phyloP scores from a whole-genome alignment of 2,113 vertebrate genomes.

The Zingel zingel region DNA sequence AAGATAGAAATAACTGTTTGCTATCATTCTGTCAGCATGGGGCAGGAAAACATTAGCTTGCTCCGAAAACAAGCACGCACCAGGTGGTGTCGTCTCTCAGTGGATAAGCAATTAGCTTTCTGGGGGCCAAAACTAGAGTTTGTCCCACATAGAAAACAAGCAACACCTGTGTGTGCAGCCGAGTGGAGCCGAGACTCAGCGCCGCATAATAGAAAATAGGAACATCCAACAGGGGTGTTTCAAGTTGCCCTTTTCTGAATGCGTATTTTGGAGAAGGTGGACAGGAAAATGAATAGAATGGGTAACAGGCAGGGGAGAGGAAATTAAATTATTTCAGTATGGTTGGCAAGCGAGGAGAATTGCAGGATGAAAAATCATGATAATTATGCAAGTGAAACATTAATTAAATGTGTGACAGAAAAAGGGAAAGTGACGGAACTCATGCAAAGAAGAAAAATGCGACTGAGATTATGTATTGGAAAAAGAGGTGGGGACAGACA shows the following conservation, averaged over 20 bases:
- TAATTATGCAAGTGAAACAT: conserved; percentile 45
- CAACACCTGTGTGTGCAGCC: conserved; percentile 68
- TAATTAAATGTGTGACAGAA: conserved; percentile 49
- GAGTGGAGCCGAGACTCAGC: conserved; percentile 40
- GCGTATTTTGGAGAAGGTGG: conserved; percentile 33
- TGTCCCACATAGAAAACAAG: conserved; percentile 62
- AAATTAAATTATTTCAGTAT: conserved; percentile 46
- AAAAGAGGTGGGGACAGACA: conserved; percentile 1
- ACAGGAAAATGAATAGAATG: conserved; percentile 55
- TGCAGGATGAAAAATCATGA: conserved; percentile 17
- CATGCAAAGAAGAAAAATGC: background rate
- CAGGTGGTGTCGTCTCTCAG: conserved; percentile 65
- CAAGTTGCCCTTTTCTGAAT: conserved; percentile 54
- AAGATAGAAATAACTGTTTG: conserved; percentile 72
- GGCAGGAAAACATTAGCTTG: conserved; percentile 64
- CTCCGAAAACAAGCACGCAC: conserved; percentile 52
- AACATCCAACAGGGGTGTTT: conserved; percentile 55
- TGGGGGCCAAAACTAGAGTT: conserved; percentile 54
- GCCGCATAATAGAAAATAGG: conserved; percentile 36
- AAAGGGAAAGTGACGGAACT: conserved; percentile 29
- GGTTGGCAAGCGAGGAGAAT: conserved; percentile 5
- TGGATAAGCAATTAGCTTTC: conserved; percentile 72
- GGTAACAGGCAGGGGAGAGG: conserved; percentile 25
- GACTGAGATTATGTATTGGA: background rate
- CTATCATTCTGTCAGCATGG: conserved; percentile 70